Evolutionary conservation across 2,113 vertebrate species (phyloP).

Genomic region (Pteronura brasiliensis): DNA sequence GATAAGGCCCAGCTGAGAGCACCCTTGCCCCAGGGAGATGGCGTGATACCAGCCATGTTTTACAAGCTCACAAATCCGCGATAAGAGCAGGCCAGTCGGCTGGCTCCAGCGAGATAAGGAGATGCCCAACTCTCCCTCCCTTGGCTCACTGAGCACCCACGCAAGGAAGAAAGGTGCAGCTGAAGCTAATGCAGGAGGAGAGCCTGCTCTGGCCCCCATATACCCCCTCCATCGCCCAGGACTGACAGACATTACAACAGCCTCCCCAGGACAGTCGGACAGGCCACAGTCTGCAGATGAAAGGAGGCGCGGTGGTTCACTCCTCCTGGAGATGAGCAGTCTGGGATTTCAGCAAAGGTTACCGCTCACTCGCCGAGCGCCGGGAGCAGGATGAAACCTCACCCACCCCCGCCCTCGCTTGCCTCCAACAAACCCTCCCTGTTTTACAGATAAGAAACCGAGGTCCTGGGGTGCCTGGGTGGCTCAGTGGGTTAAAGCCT

Average conservation of each 20-base stretch:
- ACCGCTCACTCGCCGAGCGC: neutral
- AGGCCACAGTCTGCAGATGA: accelerated
- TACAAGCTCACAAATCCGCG: conserved; percentile 64
- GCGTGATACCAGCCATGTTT: conserved; percentile 34
- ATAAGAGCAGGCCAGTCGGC: conserved; percentile 34
- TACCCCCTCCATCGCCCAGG: neutral
- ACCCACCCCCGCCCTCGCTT: accelerated
- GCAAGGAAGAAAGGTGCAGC: neutral
- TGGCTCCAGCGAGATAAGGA: conserved; percentile 51
- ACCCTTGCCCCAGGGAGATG: conserved; percentile 27
- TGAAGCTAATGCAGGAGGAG: neutral
- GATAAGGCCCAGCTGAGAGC: neutral
- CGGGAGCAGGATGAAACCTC: accelerated
- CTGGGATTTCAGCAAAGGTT: accelerated
- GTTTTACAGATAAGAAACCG: neutral
- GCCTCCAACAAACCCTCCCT: neutral
- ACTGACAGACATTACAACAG: accelerated
- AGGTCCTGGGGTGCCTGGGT: neutral
- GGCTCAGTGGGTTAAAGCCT: too few relatives aligned
- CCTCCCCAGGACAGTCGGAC: neutral
- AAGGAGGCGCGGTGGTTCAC: accelerated
- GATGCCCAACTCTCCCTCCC: neutral
- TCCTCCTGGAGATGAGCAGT: accelerated
- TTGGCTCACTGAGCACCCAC: neutral
- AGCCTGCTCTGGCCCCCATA: accelerated